Evolutionary conservation across 1,140 invertebrate species (phyloP).

Genomic region (Penaeus chinensis): DNA sequence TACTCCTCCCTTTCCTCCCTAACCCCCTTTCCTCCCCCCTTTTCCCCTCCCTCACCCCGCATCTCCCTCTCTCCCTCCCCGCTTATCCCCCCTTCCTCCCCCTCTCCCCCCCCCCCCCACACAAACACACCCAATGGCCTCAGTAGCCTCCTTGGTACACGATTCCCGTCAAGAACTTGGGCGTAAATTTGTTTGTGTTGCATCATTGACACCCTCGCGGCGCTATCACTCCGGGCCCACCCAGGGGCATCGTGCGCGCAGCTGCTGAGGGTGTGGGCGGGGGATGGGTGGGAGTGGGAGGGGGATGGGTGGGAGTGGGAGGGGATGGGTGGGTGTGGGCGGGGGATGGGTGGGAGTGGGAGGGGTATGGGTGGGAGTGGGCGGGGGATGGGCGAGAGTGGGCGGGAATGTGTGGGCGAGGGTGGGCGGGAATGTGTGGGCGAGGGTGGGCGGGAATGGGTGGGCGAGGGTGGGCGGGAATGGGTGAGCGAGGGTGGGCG

Average conservation of each 20-base stretch:
- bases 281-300: neutral
- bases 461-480: neutral
- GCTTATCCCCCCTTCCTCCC: too few relatives aligned
- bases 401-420: neutral
- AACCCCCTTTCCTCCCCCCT: too few relatives aligned
- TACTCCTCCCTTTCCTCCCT: too few relatives aligned
- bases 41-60: too few relatives aligned
- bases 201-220: slow-evolving; percentile 45
- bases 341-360: neutral
- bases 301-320: neutral
- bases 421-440: neutral
- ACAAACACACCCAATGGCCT: too few relatives aligned
- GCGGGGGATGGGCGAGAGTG: neutral
- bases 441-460: slow-evolving; percentile 5
- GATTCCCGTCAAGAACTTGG: slow-evolving; percentile 39
- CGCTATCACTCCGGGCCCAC: slow-evolving; percentile 24
- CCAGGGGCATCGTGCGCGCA: neutral
- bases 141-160: slow-evolving; percentile 17
- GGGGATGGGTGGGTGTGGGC: neutral
- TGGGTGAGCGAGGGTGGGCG: neutral
- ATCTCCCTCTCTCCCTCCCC: too few relatives aligned
- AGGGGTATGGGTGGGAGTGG: neutral
- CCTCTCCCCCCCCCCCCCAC: too few relatives aligned
- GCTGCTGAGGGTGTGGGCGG: neutral
- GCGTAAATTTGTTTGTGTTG: slow-evolving; percentile 53